phyloP scores from a whole-genome alignment of 2,888 invertebrate species.

The Odontothrips loti region DNA sequence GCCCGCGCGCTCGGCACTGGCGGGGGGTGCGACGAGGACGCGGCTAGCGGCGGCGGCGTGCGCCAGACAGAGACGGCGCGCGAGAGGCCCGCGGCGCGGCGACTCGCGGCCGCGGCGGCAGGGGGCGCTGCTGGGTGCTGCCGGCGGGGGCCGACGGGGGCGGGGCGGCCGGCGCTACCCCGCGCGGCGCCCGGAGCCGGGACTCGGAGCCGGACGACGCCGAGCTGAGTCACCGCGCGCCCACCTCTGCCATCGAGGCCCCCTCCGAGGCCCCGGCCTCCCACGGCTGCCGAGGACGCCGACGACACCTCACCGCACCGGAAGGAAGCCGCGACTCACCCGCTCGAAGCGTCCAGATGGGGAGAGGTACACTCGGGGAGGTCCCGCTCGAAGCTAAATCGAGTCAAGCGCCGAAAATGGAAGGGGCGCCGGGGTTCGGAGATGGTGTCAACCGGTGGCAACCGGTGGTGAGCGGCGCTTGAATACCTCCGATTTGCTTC shows the following conservation, averaged over 20 bases:
- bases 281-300: no score
- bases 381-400: no score
- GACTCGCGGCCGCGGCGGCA: conserved; percentile 10
- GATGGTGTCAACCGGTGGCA: no score
- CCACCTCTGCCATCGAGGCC: background rate
- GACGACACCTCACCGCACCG: no score
- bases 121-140: conserved; percentile 2
- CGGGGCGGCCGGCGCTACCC: conserved; percentile 22
- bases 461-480: no score
- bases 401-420: no score
- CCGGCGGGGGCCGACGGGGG: conserved; percentile 16
- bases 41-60: background rate
- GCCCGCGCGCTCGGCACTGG: conserved; percentile 46
- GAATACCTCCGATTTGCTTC: no score
- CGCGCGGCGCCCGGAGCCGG: conserved; percentile 29
- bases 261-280: no score
- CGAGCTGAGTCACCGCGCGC: background rate
- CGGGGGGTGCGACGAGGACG: conserved; percentile 20
- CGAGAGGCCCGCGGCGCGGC: conserved; percentile 22
- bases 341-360: no score
- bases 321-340: no score
- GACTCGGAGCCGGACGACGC: conserved; percentile 27
- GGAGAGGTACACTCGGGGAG: no score
- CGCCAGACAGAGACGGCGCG: background rate
- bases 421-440: no score